Evolutionary conservation across 2,113 vertebrate genomes (phyloP).

Genomic region (Ellobius talpinus): DNA sequence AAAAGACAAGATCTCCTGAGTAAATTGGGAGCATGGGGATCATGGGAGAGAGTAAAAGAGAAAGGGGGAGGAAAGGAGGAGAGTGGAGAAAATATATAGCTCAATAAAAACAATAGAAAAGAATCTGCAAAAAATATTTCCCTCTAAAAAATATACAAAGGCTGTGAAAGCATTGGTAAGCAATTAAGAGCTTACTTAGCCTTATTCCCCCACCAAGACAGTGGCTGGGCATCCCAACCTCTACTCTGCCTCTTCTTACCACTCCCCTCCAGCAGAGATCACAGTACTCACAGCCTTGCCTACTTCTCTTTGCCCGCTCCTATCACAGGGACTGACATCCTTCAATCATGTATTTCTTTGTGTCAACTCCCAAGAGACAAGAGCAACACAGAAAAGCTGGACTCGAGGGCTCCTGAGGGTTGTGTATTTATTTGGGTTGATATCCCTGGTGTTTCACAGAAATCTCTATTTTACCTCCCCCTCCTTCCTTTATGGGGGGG

Average conservation of each 20-base stretch:
- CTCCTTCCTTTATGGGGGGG: not conserved
- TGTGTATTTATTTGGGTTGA: conserved; percentile 75
- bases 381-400: not conserved
- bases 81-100: no score
- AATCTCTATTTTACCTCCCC: conserved; percentile 75
- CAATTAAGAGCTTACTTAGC: conserved; percentile 31
- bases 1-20: no score
- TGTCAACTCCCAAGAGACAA: conserved; percentile 4
- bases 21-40: no score
- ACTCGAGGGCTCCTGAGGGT: not conserved
- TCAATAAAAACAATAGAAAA: no score
- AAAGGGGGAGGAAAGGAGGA: no score
- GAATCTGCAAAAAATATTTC: no score
- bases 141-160: not conserved
- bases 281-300: not conserved
- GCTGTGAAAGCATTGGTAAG: not conserved
- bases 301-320: not conserved
- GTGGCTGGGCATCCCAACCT: not conserved
- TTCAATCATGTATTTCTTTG: not conserved
- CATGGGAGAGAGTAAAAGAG: no score
- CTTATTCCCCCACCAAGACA: not conserved
- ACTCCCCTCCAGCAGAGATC: not conserved
- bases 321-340: not conserved
- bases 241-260: not conserved
- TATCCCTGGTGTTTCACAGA: conserved; percentile 72